Percentiles rank a stretch among this genome's conserved stretches.
phyloP scores from a whole-genome alignment of 2,113 vertebrate species.

The Chloebia gouldiae region DNA sequence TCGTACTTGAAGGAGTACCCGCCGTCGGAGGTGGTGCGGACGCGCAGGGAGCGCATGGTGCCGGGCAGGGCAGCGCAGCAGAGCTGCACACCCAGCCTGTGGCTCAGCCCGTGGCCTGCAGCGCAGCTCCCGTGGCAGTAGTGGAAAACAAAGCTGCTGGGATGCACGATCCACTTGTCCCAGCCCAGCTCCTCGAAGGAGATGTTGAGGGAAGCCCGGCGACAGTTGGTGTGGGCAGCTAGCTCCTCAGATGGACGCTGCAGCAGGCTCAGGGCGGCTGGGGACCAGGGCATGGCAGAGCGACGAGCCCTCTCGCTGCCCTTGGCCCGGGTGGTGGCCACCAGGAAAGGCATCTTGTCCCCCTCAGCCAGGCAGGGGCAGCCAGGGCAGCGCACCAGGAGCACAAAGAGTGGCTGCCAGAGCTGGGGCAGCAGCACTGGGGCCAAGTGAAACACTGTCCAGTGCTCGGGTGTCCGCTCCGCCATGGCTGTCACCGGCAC shows the following conservation, averaged over 20 bases:
- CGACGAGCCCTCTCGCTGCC: constrained; percentile 65
- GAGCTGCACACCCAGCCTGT: constrained; percentile 76
- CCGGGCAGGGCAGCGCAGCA: constrained; percentile 88
- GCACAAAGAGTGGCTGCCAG: constrained; percentile 66
- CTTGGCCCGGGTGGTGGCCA: constrained; percentile 65
- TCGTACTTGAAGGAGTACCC: constrained; percentile 91
- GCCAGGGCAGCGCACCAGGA: constrained; percentile 79
- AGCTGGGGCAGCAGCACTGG: constrained; percentile 50
- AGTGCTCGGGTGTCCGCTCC: constrained; percentile 67
- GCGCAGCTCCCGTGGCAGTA: constrained; percentile 90
- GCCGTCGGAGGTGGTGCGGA: constrained; percentile 90
- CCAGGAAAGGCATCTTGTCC: constrained; percentile 86
- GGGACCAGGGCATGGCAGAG: constrained; percentile 82
- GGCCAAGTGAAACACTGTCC: constrained; percentile 76
- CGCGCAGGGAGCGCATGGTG: constrained; percentile 84
- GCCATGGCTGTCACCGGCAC: neutral
- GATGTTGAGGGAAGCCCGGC: constrained; percentile 81
- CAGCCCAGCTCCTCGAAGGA: constrained; percentile 92
- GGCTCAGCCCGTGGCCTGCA: constrained; percentile 46
- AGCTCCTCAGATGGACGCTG: constrained; percentile 77
- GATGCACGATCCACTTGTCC: constrained; percentile 92
- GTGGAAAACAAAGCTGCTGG: constrained; percentile 84
- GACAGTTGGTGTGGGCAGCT: constrained; percentile 73
- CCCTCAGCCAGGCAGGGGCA: constrained; percentile 72
- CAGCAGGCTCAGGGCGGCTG: constrained; percentile 74